Evolutionary conservation across 2,797 vertebrate species (phyloP).

Genomic region (Acrossocheilus wenchowensis): DNA sequence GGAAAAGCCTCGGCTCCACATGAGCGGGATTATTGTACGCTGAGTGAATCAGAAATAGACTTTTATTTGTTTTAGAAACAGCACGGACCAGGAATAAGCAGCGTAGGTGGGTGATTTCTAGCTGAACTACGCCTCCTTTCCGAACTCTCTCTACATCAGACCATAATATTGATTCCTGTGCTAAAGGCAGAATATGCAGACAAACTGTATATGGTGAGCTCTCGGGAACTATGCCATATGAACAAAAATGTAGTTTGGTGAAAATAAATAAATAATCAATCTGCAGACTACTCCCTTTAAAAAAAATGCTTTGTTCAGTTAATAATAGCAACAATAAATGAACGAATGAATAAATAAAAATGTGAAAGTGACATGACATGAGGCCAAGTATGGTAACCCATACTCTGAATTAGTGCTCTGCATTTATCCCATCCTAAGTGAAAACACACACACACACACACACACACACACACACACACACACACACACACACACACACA

Average conservation of each 20-base stretch:
- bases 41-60: constrained; percentile 19
- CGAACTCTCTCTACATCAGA: constrained; percentile 7
- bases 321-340: too few species aligned
- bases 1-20: constrained; percentile 34
- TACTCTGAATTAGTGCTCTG: too few species aligned
- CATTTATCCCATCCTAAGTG: too few species aligned
- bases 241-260: neutral
- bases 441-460: too few species aligned
- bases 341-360: neutral
- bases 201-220: neutral
- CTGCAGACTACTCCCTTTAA: too few species aligned
- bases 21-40: constrained; percentile 24
- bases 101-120: neutral
- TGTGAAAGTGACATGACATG: too few species aligned
- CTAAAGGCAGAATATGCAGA: neutral
- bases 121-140: constrained; percentile 18
- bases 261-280: too few species aligned
- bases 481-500: too few species aligned
- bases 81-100: neutral
- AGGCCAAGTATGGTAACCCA: too few species aligned
- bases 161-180: constrained; percentile 5
- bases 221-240: neutral
- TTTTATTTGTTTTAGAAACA: constrained; percentile 42
- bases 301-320: neutral
- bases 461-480: too few species aligned